phyloP scores from a whole-genome alignment of 2,888 invertebrate genomes.

The Rhyacophila evoluta region DNA sequence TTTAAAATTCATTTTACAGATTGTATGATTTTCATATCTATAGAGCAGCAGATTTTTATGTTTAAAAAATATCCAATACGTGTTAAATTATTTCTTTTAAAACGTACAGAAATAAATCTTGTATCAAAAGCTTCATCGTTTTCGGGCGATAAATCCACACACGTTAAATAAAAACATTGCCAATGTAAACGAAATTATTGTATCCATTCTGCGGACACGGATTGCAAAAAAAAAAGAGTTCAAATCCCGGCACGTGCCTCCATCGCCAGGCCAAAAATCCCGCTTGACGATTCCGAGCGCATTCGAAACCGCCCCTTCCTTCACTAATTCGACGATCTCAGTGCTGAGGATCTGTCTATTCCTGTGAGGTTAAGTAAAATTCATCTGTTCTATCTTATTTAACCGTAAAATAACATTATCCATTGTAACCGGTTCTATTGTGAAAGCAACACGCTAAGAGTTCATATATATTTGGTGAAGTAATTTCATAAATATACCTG shows the following conservation, averaged over 20 bases:
- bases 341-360: background rate
- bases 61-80: no score
- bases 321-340: conserved; percentile 44
- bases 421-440: conserved; percentile 7
- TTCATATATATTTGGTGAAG: no score
- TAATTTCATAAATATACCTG: no score
- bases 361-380: conserved; percentile 26
- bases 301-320: conserved; percentile 32
- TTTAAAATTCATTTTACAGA: no score
- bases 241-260: conserved; percentile 31
- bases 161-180: conserved; percentile 39
- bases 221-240: conserved; percentile 23
- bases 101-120: background rate
- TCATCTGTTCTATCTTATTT: conserved; percentile 48
- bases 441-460: no score
- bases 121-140: conserved; percentile 1
- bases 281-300: conserved; percentile 43
- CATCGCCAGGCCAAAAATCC: conserved; percentile 33
- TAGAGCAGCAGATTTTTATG: no score
- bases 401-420: conserved; percentile 48
- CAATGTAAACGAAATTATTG: conserved; percentile 47
- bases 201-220: conserved; percentile 22
- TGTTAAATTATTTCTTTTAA: no score
- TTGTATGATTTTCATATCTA: no score
- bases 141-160: conserved; percentile 32